Evolutionary conservation across 2,888 invertebrate genomes (phyloP), one percentile per base, ranked within the genome.

Genomic region (Hypercompe scribonia): DNA sequence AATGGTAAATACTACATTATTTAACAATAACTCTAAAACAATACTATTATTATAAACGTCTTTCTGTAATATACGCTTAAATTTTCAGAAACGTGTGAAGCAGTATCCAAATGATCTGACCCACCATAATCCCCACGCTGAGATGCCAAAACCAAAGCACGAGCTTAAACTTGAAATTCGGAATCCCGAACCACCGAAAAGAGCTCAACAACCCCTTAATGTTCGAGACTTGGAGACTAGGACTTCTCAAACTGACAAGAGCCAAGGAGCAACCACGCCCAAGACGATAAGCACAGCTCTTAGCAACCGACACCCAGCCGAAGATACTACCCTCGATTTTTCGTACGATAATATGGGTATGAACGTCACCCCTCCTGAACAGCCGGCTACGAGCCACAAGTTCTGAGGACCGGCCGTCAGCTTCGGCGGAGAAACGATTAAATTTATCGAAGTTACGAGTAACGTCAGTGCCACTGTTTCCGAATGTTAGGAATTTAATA

Each of bases 291-390:
- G 97, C 83, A 97, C 98, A 10, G 96, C 97, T 0, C 94, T 97
- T 0, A 97, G 97, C 80, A 96, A 96, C 76, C 96, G 98, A 75
- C 96, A 97, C 84, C 98, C 98, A 0, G 97, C 97, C 31, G 98
- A 98, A 89, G 98, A 98, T 81, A 96, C 97, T 0, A 97, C 97
- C 2, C 92, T 97, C 63, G 98, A 98, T 84, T 98, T 97, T 84
- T 97, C 97, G 0, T 98, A 98, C 87, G 98, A 98, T 85, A 98
- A 98, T 90, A 97, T 97, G 87, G 98, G 96, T 0, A 96, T 98
- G 96, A 97, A 97, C 24, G 96, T 97, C 77, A 97, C 97, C 0
- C 96, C 96, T 4, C 96, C 96, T 0, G 93, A 94, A 70, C 93
- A 93, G 66, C 86, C 91, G 0, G 90, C 92, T 0, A 81, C 90